Conservation (phyloP, 2,797 vertebrate genomes). For the Clarias laeviceps region DNA sequence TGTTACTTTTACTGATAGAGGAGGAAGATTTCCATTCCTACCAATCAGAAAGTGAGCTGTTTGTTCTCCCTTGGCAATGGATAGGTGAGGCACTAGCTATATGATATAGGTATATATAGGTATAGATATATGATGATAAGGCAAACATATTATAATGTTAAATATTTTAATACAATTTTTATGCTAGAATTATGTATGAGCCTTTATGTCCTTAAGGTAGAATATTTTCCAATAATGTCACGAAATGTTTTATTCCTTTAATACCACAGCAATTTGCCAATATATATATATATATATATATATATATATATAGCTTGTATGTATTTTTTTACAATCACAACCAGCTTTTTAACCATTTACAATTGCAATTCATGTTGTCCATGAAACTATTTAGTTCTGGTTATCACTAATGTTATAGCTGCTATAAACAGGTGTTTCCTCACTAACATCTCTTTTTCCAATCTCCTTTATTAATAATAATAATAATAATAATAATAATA, state of each 20-base stretch:
- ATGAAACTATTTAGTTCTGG: neutral
- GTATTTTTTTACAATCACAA: neutral
- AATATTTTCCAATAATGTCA: neutral
- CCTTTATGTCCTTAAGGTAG: neutral
- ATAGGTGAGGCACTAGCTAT: too few relatives aligned
- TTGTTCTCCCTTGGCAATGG: neutral
- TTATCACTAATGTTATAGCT: neutral
- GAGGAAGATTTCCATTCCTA: neutral
- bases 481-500: neutral
- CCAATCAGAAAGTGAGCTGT: neutral
- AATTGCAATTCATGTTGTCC: neutral
- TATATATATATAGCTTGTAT: too few relatives aligned
- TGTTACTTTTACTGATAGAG: neutral
- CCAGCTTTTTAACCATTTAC: neutral
- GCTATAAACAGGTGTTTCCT: neutral
- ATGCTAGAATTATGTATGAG: neutral
- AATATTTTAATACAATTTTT: neutral
- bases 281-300: neutral
- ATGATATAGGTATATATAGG: too few relatives aligned
- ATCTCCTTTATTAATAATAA: neutral
- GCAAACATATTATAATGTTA: neutral
- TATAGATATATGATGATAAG: neutral
- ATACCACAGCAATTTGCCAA: neutral
- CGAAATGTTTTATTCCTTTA: neutral
- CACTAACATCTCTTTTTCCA: neutral